Evolutionary conservation across 2,797 vertebrate genomes (phyloP).

Genomic region (Gymnothorax reevesii): DNA sequence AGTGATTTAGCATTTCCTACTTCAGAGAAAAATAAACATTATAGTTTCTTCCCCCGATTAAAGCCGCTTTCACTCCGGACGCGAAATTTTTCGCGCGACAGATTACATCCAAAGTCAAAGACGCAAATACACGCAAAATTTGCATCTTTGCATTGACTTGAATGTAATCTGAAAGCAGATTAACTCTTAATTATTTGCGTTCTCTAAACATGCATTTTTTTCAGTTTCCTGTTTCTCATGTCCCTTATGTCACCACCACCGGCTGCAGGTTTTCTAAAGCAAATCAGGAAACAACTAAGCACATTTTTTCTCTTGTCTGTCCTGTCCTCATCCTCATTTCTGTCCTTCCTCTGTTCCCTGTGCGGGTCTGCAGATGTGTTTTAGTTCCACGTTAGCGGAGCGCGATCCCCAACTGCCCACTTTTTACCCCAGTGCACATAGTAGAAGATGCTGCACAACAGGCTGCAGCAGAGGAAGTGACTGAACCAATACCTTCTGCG

Average conservation of each 20-base stretch:
- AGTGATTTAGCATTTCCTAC: too few species aligned
- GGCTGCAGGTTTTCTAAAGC: slow-evolving; percentile 14
- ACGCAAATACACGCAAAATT: too few species aligned
- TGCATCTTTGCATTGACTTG: too few species aligned
- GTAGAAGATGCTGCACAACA: not conserved
- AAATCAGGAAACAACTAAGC: not conserved
- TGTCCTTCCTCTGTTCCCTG: slow-evolving; percentile 4
- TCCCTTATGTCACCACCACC: not conserved
- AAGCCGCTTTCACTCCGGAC: too few species aligned
- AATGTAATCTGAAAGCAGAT: too few species aligned
- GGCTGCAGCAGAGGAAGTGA: not conserved
- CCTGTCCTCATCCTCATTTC: not conserved
- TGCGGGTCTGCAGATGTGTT: slow-evolving; percentile 22
- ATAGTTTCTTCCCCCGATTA: too few species aligned
- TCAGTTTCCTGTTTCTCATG: too few species aligned
- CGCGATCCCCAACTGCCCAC: not conserved
- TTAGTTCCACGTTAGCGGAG: slow-evolving; percentile 34
- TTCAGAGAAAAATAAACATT: too few species aligned
- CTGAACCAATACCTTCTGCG: not conserved
- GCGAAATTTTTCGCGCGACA: too few species aligned
- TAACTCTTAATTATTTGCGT: too few species aligned
- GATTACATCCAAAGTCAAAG: too few species aligned
- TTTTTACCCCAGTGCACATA: not conserved
- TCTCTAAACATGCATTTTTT: too few species aligned
- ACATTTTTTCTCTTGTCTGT: not conserved